Evolutionary conservation across 2,888 invertebrate genomes (phyloP).

Genomic region (Polydrusus cervinus): DNA sequence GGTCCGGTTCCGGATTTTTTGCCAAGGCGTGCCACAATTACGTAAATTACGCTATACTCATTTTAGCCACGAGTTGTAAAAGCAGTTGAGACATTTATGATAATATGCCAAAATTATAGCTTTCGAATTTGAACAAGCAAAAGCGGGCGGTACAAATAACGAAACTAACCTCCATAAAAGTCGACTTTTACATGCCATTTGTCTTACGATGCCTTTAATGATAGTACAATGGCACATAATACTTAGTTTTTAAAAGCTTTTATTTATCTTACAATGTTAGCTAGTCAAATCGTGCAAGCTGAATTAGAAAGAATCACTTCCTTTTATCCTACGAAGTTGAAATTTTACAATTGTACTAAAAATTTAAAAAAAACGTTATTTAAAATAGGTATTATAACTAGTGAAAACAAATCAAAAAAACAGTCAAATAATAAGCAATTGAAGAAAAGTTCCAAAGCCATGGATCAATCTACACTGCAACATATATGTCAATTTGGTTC

Average conservation of each 20-base stretch:
- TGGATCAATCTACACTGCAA: no score
- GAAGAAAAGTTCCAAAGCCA: no score
- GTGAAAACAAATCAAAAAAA: no score
- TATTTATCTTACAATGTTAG: no score
- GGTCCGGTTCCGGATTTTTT: conserved; percentile 24
- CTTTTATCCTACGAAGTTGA: no score
- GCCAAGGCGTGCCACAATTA: conserved; percentile 20
- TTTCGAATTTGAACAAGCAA: conserved; percentile 12
- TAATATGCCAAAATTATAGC: conserved; percentile 23
- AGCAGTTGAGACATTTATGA: conserved; percentile 11
- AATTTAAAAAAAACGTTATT: no score
- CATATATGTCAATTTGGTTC: no score
- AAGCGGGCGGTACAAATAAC: conserved; percentile 19
- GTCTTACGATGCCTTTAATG: background rate
- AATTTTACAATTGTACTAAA: no score
- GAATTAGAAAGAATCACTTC: no score
- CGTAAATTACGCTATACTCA: conserved; percentile 10
- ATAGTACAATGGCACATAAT: background rate
- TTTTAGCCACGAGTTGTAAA: background rate
- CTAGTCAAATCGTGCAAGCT: no score
- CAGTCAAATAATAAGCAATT: no score
- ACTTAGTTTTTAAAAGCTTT: background rate
- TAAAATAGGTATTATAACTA: no score
- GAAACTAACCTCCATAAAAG: conserved; percentile 21
- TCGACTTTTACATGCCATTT: background rate